phyloP scores from a whole-genome alignment of 2,888 invertebrate genomes.

The Drosophila limbata region DNA sequence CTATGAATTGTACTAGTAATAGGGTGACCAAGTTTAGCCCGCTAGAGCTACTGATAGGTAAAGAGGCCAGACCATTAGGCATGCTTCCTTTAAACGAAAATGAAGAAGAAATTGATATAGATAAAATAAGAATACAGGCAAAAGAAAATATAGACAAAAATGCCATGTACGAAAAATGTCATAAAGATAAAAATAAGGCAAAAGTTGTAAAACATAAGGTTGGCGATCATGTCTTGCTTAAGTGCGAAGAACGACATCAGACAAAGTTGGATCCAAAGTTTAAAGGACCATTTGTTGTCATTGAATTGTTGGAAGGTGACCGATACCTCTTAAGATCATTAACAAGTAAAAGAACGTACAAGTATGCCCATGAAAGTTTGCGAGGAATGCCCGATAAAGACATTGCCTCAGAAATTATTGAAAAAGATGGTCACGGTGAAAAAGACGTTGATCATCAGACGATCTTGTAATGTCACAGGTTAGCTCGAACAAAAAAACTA shows the following conservation, averaged over 20 bases:
- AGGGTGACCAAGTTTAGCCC: background rate
- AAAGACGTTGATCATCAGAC: no score
- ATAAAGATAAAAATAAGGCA: background rate
- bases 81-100: background rate
- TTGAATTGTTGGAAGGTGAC: constrained; percentile 6
- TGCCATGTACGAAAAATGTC: background rate
- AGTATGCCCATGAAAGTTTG: constrained; percentile 7
- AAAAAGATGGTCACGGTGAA: no score
- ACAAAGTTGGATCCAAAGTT: background rate
- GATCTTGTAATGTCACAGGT: no score
- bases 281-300: background rate
- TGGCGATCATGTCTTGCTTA: constrained; percentile 6
- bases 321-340: background rate
- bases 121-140: background rate
- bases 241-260: background rate
- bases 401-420: no score
- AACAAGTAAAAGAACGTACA: background rate
- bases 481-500: no score
- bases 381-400: no score
- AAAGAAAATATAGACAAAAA: constrained; percentile 1
- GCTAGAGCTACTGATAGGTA: background rate
- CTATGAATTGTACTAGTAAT: background rate
- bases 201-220: constrained; percentile 2
- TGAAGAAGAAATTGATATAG: background rate
- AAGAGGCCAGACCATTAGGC: constrained; percentile 1